Base-by-base conservation (phyloP, 1,140 invertebrate genomes). In the Lerema accius region DNA sequence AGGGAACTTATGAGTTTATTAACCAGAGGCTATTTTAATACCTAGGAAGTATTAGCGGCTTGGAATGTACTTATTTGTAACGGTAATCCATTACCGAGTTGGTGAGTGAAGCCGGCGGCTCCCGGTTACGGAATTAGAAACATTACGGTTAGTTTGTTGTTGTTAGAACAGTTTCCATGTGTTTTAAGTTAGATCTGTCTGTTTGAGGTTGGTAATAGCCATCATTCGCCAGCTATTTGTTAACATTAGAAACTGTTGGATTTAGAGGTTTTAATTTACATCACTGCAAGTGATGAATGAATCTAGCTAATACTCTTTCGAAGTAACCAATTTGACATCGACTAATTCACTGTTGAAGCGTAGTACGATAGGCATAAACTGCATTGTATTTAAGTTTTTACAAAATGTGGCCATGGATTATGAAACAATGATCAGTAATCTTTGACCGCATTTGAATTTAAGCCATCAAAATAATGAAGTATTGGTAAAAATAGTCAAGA, bases 121-220 rank as follows among this genome's bases (percentile, higher is more conserved):
- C 6, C 3, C 35, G n/a, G 35, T n/a, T 37, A 37, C 35, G 35
- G 35, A 11, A 11, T 37, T 37, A 37, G 35, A 37, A n/a, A 37
- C 35, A 37, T 37, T 37, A 37, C 35, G 35, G 35, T 37, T 37
- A 11, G 35, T 37, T 37, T 37, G n/a, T 37, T 37, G n/a, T 37
- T n/a, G 35, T 37, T 37, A 37, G 1, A 32, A 7, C 35, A 11
- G 35, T 37, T 3, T 37, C n/a, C 35, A 32, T 32, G 35, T 37
- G 35, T 37, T 32, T 32, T 37, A 37, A 37, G 35, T 37, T 37
- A 37, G 35, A 11, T 11, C 10, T 37, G 35, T 11, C 35, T 2
- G n/a, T 11, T 37, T 37, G n/a, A 7, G 35, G 35, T 37, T 37
- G 4, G 35, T 11, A 11, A 11, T 11, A 11, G n/a, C 2, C n/a